Evolutionary conservation across 2,888 invertebrate species (phyloP), one percentile per base, ranked within the genome.

Genomic region (Perizoma affinitatum): DNA sequence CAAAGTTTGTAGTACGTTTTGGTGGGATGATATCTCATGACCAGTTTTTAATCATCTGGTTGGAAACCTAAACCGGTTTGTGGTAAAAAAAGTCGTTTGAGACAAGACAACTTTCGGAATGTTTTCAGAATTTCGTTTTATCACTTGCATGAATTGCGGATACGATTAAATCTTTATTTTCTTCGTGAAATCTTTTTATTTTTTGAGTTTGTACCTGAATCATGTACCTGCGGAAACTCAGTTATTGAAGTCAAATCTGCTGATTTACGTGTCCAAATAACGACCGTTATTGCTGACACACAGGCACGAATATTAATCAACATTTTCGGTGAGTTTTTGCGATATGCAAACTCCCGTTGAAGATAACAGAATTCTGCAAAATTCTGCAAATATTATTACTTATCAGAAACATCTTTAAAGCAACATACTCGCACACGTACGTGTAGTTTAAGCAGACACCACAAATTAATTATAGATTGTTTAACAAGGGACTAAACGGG

Each of bases 161-260:
- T 42, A n/a, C 4, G 42, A 42, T 42, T 22, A 2, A 2, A 22
- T 22, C 22, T 22, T 22, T 38, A 38, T 42, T 42, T 5, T 5
- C 43, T 11, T 22, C 22, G 7, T 22, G 44, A 44, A 6, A 44
- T 44, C 22, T 44, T 44, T 10, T 44, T 7, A 6, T 22, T 22
- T 7, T 22, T 5, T 6, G 22, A 11, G 6, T 22, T 11, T 22
- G 22, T 42, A 5, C 8, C 7, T 6, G 22, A 44, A 11, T 44
- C 7, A 44, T 22, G 11, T 10, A 44, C n/a, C n/a, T n/a, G n/a
- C n/a, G n/a, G n/a, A n/a, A n/a, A n/a, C 6, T 6, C 75, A 75
- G 74, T 78, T 77, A 75, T 73, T 73, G 59, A 61, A 68, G 68
- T 79, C n/a, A 77, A 80, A 79, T 76, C 74, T 58, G 64, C 67